Conservation (phyloP, 2,888 invertebrate genomes). For the Trimorus sp. region DNA sequence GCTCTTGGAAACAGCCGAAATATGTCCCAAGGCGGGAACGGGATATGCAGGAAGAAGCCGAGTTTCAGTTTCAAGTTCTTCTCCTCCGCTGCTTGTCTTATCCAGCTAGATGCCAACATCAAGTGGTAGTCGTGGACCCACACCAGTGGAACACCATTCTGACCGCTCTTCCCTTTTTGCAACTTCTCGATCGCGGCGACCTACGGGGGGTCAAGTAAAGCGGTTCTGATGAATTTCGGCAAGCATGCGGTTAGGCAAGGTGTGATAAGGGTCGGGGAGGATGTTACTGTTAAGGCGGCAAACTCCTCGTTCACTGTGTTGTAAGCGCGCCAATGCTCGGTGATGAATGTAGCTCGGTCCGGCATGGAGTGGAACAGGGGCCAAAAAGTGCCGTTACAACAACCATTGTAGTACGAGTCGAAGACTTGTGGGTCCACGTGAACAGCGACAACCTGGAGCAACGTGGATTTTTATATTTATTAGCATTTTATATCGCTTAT, state of each 20-base stretch:
- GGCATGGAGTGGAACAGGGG: slow-evolving; percentile 97
- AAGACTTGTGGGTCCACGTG: slow-evolving; percentile 89
- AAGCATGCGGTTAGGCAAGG: too few relatives aligned
- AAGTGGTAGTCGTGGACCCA: slow-evolving; percentile 98
- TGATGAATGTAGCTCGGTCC: slow-evolving; percentile 91
- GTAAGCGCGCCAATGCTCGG: slow-evolving; percentile 92
- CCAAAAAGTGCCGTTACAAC: slow-evolving; percentile 96
- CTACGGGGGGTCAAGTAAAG: slow-evolving; percentile 61
- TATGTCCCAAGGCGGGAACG: slow-evolving; percentile 97
- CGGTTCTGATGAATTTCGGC: background rate
- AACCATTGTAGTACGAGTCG: slow-evolving; percentile 95
- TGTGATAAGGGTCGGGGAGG: too few relatives aligned
- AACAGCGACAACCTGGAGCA: slow-evolving; percentile 89
- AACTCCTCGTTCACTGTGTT: slow-evolving; percentile 91
- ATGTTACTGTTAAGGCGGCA: slow-evolving; percentile 88
- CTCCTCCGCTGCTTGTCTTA: slow-evolving; percentile 92
- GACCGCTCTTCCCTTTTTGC: slow-evolving; percentile 73
- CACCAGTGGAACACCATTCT: slow-evolving; percentile 86
- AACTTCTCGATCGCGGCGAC: slow-evolving; percentile 76
- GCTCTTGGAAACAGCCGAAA: slow-evolving; percentile 95
- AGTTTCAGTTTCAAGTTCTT: slow-evolving; percentile 89
- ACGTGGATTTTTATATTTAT: too few relatives aligned
- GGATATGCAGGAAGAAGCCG: slow-evolving; percentile 97
- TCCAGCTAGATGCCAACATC: slow-evolving; percentile 95
- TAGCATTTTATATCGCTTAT: too few relatives aligned